Percentiles rank a stretch among this genome's conserved stretches.
These are phyloP conservation scores for Hypothenemus hampei DNA, from an alignment of 1,140 invertebrate genomes.

Conservation along the genomic window DNA sequence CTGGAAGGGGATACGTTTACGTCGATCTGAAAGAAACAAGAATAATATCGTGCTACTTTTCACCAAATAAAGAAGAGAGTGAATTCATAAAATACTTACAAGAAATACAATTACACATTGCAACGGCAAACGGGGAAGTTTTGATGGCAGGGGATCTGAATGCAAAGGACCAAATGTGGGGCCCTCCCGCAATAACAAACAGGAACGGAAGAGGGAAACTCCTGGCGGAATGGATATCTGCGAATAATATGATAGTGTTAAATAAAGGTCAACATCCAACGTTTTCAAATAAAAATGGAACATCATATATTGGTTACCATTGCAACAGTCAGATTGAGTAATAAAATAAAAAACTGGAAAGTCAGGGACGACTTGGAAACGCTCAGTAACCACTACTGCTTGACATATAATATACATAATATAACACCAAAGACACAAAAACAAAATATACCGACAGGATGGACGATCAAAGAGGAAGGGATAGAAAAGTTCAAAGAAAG, in stretches of 20 bases:
- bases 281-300: no score
- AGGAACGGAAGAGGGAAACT: no score
- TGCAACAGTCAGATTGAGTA: neutral
- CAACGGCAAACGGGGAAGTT: neutral
- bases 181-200: no score
- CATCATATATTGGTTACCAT: neutral
- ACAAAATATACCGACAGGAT: no score
- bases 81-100: neutral
- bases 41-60: neutral
- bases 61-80: neutral
- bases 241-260: neutral
- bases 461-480: no score
- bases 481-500: no score
- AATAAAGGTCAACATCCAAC: neutral
- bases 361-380: neutral
- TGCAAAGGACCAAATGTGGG: neutral
- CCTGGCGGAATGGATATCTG: neutral
- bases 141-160: neutral
- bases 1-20: no score
- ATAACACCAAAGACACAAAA: neutral
- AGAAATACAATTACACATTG: neutral
- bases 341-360: neutral
- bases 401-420: neutral
- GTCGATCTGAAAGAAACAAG: no score
- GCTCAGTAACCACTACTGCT: neutral